Evolutionary conservation across 2,888 invertebrate genomes (phyloP), one percentile per base, ranked within the genome.

Genomic region (Eupithecia inturbata): DNA sequence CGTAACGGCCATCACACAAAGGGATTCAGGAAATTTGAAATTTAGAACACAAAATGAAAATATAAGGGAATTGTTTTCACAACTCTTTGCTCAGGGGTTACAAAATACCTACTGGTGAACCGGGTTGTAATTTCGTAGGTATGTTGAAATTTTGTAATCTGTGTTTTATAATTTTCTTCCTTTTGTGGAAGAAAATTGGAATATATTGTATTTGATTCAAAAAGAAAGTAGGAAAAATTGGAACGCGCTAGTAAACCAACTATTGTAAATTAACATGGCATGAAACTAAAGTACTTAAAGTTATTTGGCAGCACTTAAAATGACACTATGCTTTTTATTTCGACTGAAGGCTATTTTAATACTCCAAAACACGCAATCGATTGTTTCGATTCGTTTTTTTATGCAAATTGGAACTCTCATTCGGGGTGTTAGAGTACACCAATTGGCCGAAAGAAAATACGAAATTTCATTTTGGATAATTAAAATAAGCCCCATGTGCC

Each of bases 11-110:
- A 49, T 49, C 49, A 22, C 22, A 53, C 22, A 53, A 53, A 53
- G 22, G 53, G 53, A 22, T 53, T 12, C 68, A 45, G 49, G 45
- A 70, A 39, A 72, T 75, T 69, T 67, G 63, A 72, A n/a, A 75
- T 75, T 74, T 75, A 72, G 72, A 70, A 70, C 66, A 69, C 69
- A 49, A 72, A 69, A 75, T 67, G 67, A 49, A 70, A 72, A 74
- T 72, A 68, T 62, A 39, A 69, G 67, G 41, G 14, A 70, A 62
- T 39, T 68, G 67, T 67, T 70, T 70, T 67, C 49, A 62, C 53
- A 71, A 64, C 31, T 57, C 68, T 68, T 71, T 33, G 49, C 39
- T 45, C 70, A 72, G 74, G 53, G 57, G 57, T 26, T 57, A 57
- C 26, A 57, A 26, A 57, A 26, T 53, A 22, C 22, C 53, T 53